Base-by-base conservation (phyloP, 2,888 invertebrate species). In the Andrena haemorrhoa region DNA sequence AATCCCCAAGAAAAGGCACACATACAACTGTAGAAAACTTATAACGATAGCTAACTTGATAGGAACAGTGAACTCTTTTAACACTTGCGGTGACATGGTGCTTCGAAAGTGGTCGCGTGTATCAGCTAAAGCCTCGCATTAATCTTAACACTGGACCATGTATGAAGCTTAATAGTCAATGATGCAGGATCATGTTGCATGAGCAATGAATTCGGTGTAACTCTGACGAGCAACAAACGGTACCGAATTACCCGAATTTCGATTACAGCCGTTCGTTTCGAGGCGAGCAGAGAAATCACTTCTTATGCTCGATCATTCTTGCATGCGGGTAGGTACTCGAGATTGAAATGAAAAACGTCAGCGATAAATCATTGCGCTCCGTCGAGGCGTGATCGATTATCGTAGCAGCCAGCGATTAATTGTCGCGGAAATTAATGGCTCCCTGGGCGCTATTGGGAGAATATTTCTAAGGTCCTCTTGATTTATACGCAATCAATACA, bases 371-470 rank as follows among this genome's bases (percentile, higher is more conserved):
- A 81, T 85, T 81, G 83, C 74, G 49, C 35, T 51, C 60, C 64
- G 81, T 82, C 82, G 82, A 77, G 70, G 56, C 68, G 82, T 87
- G 87, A 87, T 87, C 87, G 87, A 87, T 87, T 87, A 87, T 81
- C 69, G 80, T 63, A 56, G 29, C 68, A 10, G 33, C 51, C 60
- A 73, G 73, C 80, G 81, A 87, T 87, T 87, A 87, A 88, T 86
- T 79, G 82, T 47, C 41, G 58, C 63, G 70, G 49, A 49, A 73
- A 83, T 84, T 69, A 80, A 86, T 83, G 70, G 75, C 63, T 71
- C 33, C 63, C 51, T 2, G n/a, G 31, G 7, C 16, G 35, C 20
- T 51, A 33, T 68, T 66, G 51, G 51, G 12, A 53, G 47, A 63
- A 63, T 69, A 58, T 64, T 61, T 31, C 29, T 41, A 66, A 66